Conservation (phyloP, 2,888 invertebrate species). For the Monoplex corrugatus region DNA sequence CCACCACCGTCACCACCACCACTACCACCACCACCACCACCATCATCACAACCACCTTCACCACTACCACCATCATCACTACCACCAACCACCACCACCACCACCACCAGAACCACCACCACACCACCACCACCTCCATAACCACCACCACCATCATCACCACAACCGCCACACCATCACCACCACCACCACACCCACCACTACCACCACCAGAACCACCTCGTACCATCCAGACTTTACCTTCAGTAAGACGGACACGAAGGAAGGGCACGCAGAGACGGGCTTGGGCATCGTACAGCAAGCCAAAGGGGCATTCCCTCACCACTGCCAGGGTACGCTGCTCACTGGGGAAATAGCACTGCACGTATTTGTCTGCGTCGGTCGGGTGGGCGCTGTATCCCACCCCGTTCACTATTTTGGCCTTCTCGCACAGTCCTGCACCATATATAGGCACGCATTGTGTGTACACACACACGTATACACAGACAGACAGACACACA, state of each 20-base stretch:
- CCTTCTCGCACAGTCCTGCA: conserved; percentile 33
- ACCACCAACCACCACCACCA: too few relatives aligned
- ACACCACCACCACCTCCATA: too few relatives aligned
- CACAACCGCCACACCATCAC: too few relatives aligned
- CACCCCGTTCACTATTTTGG: conserved; percentile 36
- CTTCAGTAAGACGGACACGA: not conserved
- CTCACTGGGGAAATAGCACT: conserved; percentile 45
- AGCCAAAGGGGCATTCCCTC: conserved; percentile 44
- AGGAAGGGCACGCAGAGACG: conserved; percentile 21
- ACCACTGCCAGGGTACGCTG: conserved; percentile 24
- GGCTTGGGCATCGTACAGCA: conserved; percentile 32
- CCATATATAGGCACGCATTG: not conserved
- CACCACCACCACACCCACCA: too few relatives aligned
- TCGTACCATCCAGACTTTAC: not conserved
- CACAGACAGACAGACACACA: not conserved
- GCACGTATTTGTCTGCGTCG: conserved; percentile 44
- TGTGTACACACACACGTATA: not conserved
- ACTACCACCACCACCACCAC: too few relatives aligned
- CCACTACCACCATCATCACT: too few relatives aligned
- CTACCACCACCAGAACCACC: too few relatives aligned
- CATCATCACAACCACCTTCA: too few relatives aligned
- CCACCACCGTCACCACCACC: too few relatives aligned
- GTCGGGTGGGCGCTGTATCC: conserved; percentile 42
- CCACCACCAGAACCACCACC: too few relatives aligned
- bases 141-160: too few relatives aligned